Conservation (phyloP, 2,888 invertebrate species). For the Perithous albicinctus region DNA sequence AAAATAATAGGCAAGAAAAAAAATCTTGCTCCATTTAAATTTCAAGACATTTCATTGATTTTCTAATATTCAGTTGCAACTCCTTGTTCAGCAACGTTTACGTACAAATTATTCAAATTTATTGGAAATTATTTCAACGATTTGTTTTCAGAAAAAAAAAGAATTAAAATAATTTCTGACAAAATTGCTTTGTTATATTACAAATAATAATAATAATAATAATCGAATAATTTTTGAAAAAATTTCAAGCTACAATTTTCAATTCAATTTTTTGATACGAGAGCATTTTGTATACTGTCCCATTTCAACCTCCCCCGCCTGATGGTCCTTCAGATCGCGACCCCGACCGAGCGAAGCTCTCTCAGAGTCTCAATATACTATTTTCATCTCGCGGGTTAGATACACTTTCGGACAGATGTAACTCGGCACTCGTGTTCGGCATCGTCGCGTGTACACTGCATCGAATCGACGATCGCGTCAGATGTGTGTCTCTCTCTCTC, state of each 20-base stretch:
- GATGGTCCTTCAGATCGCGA: slow-evolving; percentile 51
- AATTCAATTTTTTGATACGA: too few relatives aligned
- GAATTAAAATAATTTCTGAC: too few relatives aligned
- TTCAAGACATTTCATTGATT: too few relatives aligned
- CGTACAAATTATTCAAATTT: background rate
- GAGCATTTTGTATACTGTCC: slow-evolving; percentile 1
- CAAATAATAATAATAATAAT: background rate
- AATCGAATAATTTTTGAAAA: slow-evolving; percentile 22
- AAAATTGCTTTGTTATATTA: too few relatives aligned
- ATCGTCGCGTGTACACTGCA: slow-evolving; percentile 78
- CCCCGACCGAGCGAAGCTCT: slow-evolving; percentile 57
- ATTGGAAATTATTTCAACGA: slow-evolving; percentile 3
- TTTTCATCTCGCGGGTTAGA: slow-evolving; percentile 60
- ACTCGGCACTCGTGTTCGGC: slow-evolving; percentile 75
- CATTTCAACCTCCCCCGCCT: slow-evolving; percentile 58
- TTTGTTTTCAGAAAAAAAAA: too few relatives aligned
- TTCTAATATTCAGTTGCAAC: too few relatives aligned
- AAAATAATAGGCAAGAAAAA: background rate
- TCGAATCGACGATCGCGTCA: slow-evolving; percentile 74
- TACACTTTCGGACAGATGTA: slow-evolving; percentile 82
- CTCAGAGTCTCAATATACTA: slow-evolving; percentile 39
- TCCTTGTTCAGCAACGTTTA: background rate
- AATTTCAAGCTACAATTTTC: too few relatives aligned
- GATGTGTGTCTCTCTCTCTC: slow-evolving; percentile 60
- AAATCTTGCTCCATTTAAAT: too few relatives aligned